phyloP scores from a whole-genome alignment of 2,797 vertebrate genomes.

The Mallotus villosus region DNA sequence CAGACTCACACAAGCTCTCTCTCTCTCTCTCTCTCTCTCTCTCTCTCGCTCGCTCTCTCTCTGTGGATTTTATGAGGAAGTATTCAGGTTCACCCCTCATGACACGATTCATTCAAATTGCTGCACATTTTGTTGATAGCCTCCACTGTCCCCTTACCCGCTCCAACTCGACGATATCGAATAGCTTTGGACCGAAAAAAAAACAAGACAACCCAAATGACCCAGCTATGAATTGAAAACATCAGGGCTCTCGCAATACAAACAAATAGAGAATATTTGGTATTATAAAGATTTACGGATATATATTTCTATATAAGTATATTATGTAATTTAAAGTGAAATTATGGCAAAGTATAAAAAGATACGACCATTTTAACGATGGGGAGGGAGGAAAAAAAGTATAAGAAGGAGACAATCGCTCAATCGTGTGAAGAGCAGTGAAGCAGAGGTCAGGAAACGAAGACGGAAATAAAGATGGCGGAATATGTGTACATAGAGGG shows the following conservation, averaged over 20 bases:
- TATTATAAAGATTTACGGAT: conserved; percentile 80
- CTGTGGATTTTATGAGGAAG: conserved; percentile 19
- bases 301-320: conserved; percentile 87
- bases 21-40: conserved; percentile 43
- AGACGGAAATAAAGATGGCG: conserved; percentile 31
- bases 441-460: conserved; percentile 54
- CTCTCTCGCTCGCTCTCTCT: conserved; percentile 52
- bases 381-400: conserved; percentile 50
- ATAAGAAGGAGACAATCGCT: conserved; percentile 82
- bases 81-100: conserved; percentile 59
- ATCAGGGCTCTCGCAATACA: conserved; percentile 74
- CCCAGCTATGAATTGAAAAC: conserved; percentile 63
- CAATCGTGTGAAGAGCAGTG: conserved; percentile 66
- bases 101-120: conserved; percentile 24
- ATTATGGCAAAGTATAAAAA: conserved; percentile 74
- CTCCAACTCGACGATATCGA: conserved; percentile 61
- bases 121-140: conserved; percentile 34
- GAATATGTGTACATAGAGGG: conserved; percentile 61
- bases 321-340: conserved; percentile 79
- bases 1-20: conserved; percentile 31
- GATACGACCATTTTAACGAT: too few relatives aligned
- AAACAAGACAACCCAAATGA: conserved; percentile 64
- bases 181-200: conserved; percentile 53
- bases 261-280: conserved; percentile 76
- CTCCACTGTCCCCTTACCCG: conserved; percentile 58